Conservation (phyloP, 1,140 invertebrate genomes). For the Oreohelix idahoensis region DNA sequence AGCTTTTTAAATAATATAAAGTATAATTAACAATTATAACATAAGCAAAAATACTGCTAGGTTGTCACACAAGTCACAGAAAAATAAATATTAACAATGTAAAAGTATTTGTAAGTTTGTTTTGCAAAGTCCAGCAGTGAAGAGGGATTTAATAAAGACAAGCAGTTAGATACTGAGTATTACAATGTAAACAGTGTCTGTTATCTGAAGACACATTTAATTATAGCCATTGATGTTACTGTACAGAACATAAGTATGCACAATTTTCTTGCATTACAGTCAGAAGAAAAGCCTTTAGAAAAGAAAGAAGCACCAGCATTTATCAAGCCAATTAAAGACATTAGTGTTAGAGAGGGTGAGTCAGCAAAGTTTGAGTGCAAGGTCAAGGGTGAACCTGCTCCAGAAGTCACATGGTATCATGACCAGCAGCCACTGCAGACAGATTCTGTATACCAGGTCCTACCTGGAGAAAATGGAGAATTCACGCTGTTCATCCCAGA, state of each 20-base stretch:
- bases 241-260: background rate
- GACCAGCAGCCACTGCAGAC: slow-evolving; percentile 80
- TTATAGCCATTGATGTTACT: too few relatives aligned
- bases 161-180: too few relatives aligned
- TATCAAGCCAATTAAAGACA: slow-evolving; percentile 55
- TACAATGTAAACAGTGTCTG: too few relatives aligned
- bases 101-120: too few relatives aligned
- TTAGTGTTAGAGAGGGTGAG: slow-evolving; percentile 82
- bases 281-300: background rate
- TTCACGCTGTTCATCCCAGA: slow-evolving; percentile 64
- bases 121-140: too few relatives aligned
- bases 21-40: too few relatives aligned
- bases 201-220: too few relatives aligned
- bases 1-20: too few relatives aligned
- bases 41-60: too few relatives aligned
- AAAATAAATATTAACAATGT: too few relatives aligned
- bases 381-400: slow-evolving; percentile 76
- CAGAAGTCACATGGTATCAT: slow-evolving; percentile 70
- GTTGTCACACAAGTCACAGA: too few relatives aligned
- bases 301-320: slow-evolving; percentile 54
- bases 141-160: too few relatives aligned
- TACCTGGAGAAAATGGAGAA: slow-evolving; percentile 61
- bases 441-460: slow-evolving; percentile 64
- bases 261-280: slow-evolving; percentile 7
- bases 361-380: slow-evolving; percentile 93